Conservation (phyloP, 64 coral and sea anemone genomes). For the Trachythela sp. region DNA sequence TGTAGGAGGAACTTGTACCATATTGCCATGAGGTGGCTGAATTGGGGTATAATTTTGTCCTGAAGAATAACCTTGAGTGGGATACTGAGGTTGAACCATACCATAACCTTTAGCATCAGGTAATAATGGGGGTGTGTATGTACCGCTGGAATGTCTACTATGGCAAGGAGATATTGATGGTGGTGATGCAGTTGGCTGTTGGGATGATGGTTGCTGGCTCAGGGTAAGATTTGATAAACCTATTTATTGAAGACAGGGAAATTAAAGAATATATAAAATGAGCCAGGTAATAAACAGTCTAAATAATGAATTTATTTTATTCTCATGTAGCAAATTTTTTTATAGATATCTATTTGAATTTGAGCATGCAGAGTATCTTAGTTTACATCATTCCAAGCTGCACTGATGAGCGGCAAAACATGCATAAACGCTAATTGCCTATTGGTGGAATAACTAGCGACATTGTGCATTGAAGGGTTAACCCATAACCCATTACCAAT, state of each 20-base stretch:
- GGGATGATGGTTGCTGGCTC: background rate
- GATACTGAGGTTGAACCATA: background rate
- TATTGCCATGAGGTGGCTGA: background rate
- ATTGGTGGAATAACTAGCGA: too few relatives aligned
- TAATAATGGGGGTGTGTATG: background rate
- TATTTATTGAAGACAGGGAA: background rate
- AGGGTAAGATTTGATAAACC: constrained; percentile 5
- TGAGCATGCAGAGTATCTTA: too few relatives aligned
- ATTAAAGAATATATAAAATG: background rate
- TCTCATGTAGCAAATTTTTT: too few relatives aligned
- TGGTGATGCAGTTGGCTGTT: background rate
- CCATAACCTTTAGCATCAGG: constrained; percentile 8
- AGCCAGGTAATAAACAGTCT: background rate
- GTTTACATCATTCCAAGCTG: too few relatives aligned
- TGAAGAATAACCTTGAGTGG: background rate
- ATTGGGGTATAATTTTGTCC: background rate
- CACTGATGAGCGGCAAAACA: too few relatives aligned
- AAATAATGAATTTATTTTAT: too few relatives aligned
- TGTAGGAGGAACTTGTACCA: background rate
- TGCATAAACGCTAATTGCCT: too few relatives aligned
- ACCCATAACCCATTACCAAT: too few relatives aligned
- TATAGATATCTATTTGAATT: too few relatives aligned
- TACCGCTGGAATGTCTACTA: constrained; percentile 12
- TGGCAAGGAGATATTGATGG: background rate
- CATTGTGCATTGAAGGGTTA: too few relatives aligned